Evolutionary conservation across 2,888 invertebrate species (phyloP).

Genomic region (Catotricha subobsoleta): DNA sequence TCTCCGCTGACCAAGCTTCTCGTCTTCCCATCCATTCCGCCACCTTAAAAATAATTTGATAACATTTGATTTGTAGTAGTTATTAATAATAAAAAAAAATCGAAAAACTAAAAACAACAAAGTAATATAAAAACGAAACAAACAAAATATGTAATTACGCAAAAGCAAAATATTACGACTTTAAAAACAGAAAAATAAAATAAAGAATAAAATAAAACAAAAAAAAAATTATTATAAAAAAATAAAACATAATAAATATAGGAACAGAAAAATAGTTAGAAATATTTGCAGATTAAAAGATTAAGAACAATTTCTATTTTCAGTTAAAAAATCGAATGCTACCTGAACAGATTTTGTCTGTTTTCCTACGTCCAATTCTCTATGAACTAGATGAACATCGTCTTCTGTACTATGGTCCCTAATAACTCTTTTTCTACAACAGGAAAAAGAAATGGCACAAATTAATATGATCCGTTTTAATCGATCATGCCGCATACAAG

Average conservation of each 20-base stretch:
- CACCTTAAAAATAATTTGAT: conserved; percentile 17
- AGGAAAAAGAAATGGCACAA: conserved; percentile 5
- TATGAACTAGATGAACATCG: conserved; percentile 54
- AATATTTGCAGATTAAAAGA: conserved; percentile 6
- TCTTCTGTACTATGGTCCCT: conserved; percentile 56
- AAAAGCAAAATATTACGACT: background rate
- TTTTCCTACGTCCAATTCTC: conserved; percentile 48
- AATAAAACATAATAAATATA: conserved; percentile 5
- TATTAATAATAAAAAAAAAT: too few relatives aligned
- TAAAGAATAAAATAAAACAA: background rate
- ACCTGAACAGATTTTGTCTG: conserved; percentile 62
- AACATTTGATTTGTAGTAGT: too few relatives aligned
- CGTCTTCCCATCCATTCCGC: conserved; percentile 57
- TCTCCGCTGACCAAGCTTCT: conserved; percentile 77
- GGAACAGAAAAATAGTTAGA: conserved; percentile 9
- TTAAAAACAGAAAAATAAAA: too few relatives aligned
- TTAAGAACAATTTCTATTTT: too few relatives aligned
- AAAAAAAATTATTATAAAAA: background rate
- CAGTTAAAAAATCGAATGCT: too few relatives aligned
- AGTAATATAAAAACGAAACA: too few relatives aligned
- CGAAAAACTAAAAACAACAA: too few relatives aligned
- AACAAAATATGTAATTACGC: background rate
- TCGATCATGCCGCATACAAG: too few relatives aligned
- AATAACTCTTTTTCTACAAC: conserved; percentile 56
- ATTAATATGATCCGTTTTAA: conserved; percentile 5